Evolutionary conservation across 2,797 vertebrate genomes (phyloP), one percentile per base, ranked within the genome.

Genomic region (Danio jaintianensis): DNA sequence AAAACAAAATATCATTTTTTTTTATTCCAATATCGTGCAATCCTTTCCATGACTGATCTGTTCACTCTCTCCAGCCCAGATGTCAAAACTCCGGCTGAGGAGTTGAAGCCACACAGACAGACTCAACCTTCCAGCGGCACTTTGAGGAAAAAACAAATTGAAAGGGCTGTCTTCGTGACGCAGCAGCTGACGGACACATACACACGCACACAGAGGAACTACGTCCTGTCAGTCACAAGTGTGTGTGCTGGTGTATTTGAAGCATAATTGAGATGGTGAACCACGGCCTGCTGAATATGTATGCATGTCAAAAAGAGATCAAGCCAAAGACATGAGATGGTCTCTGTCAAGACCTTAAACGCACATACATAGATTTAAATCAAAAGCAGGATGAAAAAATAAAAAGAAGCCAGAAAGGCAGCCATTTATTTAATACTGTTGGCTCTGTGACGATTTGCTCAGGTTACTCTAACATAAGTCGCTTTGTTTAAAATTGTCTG

Each of bases 231-330:
- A 69, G 78, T 79, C 62, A 62, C 10, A 12, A 50, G 66, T 45
- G 47, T 69, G 45, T 68, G 43, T 73, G 63, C 20, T 5, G 12
- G 40, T 36, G 52, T 43, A 36, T 77, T 77, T 47, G 11, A 77
- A 36, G 50, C 42, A 43, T 78, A 68, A 81, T 68, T 18, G 79
- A 84, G 63, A 55, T 40, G 50, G 55, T 78, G 79, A 74, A 74
- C 56, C 42, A 47, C 9, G 66, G 66, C 50, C 68, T 76, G 59
- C 66, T 79, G 72, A 85, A 85, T 75, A 89, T 87, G 86, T 50
- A 78, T 78, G 83, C 66, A 85, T 90, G 86, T 87, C 86, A 88
- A 87, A 91, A 88, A 80, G 85, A 86, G 83, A 87, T 76, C 62
- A 58, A 58, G 77, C 87, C 84, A 86, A 86, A 85, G 86, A 84